These are phyloP conservation scores for Ips typographus DNA, from an alignment of 1,140 invertebrate genomes.

Conservation along the genomic window DNA sequence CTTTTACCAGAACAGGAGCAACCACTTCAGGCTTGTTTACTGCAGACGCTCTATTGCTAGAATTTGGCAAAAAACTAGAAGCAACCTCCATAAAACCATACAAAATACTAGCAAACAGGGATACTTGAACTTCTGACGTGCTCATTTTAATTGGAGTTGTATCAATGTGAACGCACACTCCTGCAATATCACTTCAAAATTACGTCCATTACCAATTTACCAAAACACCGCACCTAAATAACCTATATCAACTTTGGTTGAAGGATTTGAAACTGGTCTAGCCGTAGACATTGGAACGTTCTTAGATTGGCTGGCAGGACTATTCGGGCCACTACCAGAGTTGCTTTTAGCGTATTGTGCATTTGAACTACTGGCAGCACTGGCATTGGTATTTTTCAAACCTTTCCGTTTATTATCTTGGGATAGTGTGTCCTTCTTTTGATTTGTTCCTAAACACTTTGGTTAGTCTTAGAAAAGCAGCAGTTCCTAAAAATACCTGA, in stretches of 20 bases:
- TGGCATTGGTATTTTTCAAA: conserved; percentile 15
- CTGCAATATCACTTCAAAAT: conserved; percentile 33
- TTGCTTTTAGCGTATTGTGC: conserved; percentile 19
- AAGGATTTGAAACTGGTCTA: not conserved
- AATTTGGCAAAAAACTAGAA: conserved; percentile 40
- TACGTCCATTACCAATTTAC: not conserved
- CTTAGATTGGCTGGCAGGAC: conserved; percentile 23
- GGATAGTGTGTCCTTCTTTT: not conserved
- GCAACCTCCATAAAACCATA: conserved; percentile 51
- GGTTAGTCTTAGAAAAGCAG: no score
- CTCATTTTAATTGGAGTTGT: conserved; percentile 59
- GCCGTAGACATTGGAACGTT: conserved; percentile 16
- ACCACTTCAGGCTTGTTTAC: conserved; percentile 7
- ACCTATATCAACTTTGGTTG: conserved; percentile 43
- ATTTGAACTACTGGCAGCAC: conserved; percentile 21
- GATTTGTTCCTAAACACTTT: not conserved
- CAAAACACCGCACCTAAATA: conserved; percentile 45
- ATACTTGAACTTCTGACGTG: conserved; percentile 56
- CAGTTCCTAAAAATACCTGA: no score
- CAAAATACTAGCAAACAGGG: conserved; percentile 53
- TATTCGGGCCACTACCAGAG: conserved; percentile 14
- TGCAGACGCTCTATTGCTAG: conserved; percentile 18
- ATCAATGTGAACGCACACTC: conserved; percentile 61
- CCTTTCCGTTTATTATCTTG: conserved; percentile 22
- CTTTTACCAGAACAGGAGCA: conserved; percentile 31